Evolutionary conservation across 1,140 invertebrate genomes (phyloP).

Genomic region (Psix sp.): DNA sequence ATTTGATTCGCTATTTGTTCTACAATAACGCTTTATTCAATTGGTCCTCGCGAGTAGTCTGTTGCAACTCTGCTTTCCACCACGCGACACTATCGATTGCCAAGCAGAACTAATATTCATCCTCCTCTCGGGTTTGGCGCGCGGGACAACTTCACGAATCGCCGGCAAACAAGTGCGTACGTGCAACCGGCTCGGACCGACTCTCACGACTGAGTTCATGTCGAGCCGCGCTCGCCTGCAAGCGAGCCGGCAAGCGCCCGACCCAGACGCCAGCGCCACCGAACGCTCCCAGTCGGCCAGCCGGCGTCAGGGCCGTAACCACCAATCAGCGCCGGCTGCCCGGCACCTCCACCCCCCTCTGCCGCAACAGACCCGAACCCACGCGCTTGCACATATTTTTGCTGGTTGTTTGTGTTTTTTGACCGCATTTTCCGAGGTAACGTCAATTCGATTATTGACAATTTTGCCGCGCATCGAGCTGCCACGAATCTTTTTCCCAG

Average conservation of each 20-base stretch:
- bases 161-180: background rate
- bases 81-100: too few relatives aligned
- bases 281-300: conserved; percentile 1
- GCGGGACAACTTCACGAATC: background rate
- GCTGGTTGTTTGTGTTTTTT: background rate
- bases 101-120: too few relatives aligned
- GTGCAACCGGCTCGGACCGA: background rate
- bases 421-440: background rate
- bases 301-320: conserved; percentile 14
- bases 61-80: too few relatives aligned
- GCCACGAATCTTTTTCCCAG: too few relatives aligned
- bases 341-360: background rate
- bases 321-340: conserved; percentile 2
- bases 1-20: too few relatives aligned
- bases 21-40: too few relatives aligned
- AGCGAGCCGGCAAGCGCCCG: background rate
- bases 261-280: conserved; percentile 12
- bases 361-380: background rate
- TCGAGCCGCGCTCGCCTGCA: background rate
- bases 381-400: background rate
- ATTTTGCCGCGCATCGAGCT: too few relatives aligned
- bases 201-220: conserved; percentile 8
- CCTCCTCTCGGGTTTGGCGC: too few relatives aligned
- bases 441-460: too few relatives aligned
- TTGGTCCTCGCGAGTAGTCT: too few relatives aligned